Evolutionary conservation across 2,113 vertebrate species (phyloP).

Genomic region (Malurus elegans): DNA sequence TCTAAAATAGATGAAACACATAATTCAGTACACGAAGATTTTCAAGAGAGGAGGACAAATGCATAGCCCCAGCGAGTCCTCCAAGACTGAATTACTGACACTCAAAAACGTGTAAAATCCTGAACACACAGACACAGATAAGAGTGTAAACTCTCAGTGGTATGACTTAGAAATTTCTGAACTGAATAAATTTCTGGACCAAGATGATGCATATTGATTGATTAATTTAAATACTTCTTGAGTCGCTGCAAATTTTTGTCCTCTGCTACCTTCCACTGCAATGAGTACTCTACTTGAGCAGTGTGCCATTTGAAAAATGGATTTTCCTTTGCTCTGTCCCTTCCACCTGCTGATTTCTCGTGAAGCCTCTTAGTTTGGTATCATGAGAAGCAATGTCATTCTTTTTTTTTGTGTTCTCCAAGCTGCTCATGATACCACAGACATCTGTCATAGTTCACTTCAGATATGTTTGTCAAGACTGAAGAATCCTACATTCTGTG

Average conservation of each 20-base stretch:
- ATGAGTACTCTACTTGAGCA: not conserved
- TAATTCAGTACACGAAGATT: not conserved
- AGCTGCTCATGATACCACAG: not conserved
- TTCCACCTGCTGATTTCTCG: not conserved
- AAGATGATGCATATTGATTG: not conserved
- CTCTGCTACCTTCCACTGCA: not conserved
- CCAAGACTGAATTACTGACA: not conserved
- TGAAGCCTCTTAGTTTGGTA: not conserved
- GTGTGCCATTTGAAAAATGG: not conserved
- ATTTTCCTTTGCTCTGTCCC: not conserved
- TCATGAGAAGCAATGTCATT: not conserved
- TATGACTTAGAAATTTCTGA: not conserved
- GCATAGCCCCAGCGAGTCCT: accelerated
- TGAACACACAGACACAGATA: not conserved
- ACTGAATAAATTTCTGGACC: not conserved
- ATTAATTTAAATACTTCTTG: not conserved
- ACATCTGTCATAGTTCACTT: not conserved
- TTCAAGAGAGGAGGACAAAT: not conserved
- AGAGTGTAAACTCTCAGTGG: not conserved
- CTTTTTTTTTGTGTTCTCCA: not conserved
- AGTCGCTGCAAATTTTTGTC: not conserved
- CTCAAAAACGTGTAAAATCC: not conserved
- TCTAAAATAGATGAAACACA: not conserved
- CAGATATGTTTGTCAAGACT: not conserved
- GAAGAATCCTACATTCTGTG: not conserved